A percentile compares a stretch with the other conserved stretches of the same genome.
Conservation (phyloP, 2,888 invertebrate genomes). For the Tridacna gigas region DNA sequence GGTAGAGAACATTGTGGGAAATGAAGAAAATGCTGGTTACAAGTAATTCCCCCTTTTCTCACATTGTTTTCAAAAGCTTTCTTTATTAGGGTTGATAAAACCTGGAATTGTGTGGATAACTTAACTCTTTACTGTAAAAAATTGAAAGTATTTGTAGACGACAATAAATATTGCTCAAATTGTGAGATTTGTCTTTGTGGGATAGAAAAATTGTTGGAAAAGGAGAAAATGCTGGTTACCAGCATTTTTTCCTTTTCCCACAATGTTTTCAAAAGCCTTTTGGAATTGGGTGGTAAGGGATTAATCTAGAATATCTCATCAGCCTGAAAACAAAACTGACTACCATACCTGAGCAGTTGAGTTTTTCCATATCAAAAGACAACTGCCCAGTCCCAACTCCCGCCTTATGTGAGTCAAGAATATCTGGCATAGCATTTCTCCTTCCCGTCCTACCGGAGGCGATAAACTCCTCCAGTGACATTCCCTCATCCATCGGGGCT, state of each 20-base stretch:
- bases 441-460: slow-evolving; percentile 94
- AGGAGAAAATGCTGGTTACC: slow-evolving; percentile 2
- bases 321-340: background rate
- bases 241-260: background rate
- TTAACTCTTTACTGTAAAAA: background rate
- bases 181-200: background rate
- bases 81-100: too few species aligned
- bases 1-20: too few species aligned
- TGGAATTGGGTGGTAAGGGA: background rate
- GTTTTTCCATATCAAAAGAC: slow-evolving; percentile 90
- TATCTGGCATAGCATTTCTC: slow-evolving; percentile 94
- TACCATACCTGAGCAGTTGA: slow-evolving; percentile 76
- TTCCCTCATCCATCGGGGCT: slow-evolving; percentile 33
- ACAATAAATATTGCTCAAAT: background rate
- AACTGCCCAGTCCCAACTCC: slow-evolving; percentile 90
- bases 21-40: too few species aligned
- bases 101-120: background rate
- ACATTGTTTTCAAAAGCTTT: too few species aligned
- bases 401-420: slow-evolving; percentile 89
- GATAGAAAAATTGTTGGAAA: background rate
- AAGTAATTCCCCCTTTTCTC: too few species aligned
- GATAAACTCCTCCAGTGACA: slow-evolving; percentile 90
- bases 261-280: background rate
- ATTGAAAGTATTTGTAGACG: background rate
- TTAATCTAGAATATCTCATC: background rate